These are phyloP conservation scores for Hippocampus kuda DNA, from an alignment of 2,797 vertebrate species.

Conservation along the genomic window DNA sequence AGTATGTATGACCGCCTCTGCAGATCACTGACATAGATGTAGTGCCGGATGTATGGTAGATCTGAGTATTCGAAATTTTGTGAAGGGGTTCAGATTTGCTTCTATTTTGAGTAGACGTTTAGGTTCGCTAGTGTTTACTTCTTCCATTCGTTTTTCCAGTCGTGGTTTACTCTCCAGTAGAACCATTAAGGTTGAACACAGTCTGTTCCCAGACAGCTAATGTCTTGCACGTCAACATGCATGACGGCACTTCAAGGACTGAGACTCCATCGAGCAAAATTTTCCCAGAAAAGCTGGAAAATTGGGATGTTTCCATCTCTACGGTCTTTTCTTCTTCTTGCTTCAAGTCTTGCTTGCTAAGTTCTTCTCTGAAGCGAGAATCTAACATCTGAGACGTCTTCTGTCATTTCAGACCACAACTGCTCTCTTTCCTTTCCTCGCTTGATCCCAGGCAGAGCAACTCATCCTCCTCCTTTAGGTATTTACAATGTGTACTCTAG, in stretches of 20 bases:
- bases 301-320: neutral
- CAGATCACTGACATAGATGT: constrained; percentile 20
- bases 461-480: constrained; percentile 54
- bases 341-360: constrained; percentile 6
- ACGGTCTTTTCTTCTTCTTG: neutral
- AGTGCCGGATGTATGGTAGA: constrained; percentile 22
- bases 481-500: constrained; percentile 9
- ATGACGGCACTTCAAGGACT: neutral
- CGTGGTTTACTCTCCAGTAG: neutral
- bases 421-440: constrained; percentile 54
- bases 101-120: neutral
- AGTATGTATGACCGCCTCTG: constrained; percentile 47
- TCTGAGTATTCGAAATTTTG: constrained; percentile 16
- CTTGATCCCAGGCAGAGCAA: constrained; percentile 48
- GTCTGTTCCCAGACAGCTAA: neutral
- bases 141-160: constrained; percentile 17
- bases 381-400: constrained; percentile 48
- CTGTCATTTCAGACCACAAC: constrained; percentile 65
- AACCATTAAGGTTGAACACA: neutral
- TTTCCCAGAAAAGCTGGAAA: neutral
- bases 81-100: constrained; percentile 9
- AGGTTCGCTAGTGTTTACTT: constrained; percentile 2
- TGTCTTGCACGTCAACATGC: neutral
- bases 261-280: neutral
- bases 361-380: constrained; percentile 12